Evolutionary conservation across 2,113 vertebrate genomes (phyloP).

Genomic region (Delphinapterus leucas): DNA sequence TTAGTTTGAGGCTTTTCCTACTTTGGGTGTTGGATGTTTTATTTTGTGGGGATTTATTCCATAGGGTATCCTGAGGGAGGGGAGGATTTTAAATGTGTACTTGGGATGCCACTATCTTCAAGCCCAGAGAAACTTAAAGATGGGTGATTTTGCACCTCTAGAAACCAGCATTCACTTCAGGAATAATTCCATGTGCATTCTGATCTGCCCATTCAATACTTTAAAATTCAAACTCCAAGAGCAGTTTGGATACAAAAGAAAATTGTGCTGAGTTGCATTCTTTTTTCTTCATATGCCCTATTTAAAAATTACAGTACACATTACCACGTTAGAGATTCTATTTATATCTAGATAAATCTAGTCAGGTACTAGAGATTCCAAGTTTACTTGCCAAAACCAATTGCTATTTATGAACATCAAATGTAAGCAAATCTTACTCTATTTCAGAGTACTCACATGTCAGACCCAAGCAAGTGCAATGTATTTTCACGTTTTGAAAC

Average conservation of each 20-base stretch:
- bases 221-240: neutral
- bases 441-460: constrained; percentile 28
- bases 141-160: neutral
- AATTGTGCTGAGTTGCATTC: neutral
- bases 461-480: neutral
- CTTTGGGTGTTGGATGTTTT: neutral
- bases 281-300: neutral
- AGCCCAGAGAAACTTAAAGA: neutral
- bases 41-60: neutral
- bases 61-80: neutral
- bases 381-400: constrained; percentile 3
- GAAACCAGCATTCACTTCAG: neutral
- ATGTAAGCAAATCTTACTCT: neutral
- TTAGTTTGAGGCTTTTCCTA: neutral
- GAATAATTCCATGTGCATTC: neutral
- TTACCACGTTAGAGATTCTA: neutral
- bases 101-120: neutral
- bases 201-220: neutral
- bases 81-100: neutral
- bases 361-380: neutral
- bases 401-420: neutral
- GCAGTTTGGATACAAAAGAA: neutral
- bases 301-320: neutral
- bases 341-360: neutral
- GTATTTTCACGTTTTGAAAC: neutral